These are phyloP conservation scores for Trypoxylon attenuatum DNA, from an alignment of 2,888 invertebrate genomes.

Conservation along the genomic window DNA sequence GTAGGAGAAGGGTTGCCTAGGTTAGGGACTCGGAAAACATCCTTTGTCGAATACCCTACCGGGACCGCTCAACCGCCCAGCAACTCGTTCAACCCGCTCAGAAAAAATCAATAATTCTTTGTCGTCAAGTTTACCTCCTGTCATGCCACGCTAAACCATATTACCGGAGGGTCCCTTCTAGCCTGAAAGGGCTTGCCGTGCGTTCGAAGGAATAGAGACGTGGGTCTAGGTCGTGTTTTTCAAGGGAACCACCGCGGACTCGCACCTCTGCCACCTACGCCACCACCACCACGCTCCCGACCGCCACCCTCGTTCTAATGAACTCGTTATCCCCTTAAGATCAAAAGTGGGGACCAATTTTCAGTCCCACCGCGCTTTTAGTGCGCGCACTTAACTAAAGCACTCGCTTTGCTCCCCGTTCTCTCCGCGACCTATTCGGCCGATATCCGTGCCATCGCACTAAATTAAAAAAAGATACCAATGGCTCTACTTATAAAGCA, in stretches of 20 bases:
- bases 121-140: constrained; percentile 71
- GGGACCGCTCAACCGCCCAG: constrained; percentile 71
- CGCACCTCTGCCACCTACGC: neutral
- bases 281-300: neutral
- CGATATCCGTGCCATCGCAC: too few relatives aligned
- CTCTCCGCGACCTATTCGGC: too few relatives aligned
- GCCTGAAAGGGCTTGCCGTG: constrained; percentile 43
- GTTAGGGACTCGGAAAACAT: constrained; percentile 74
- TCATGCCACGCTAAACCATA: constrained; percentile 68
- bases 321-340: neutral
- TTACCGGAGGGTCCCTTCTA: constrained; percentile 53
- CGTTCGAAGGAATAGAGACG: constrained; percentile 43
- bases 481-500: too few relatives aligned
- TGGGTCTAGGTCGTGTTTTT: constrained; percentile 33
- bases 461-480: too few relatives aligned
- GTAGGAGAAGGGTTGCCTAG: constrained; percentile 73
- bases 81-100: constrained; percentile 70
- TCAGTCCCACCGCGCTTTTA: neutral
- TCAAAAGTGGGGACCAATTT: neutral
- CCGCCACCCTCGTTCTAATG: neutral
- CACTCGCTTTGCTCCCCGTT: too few relatives aligned
- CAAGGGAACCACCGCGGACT: neutral
- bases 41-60: constrained; percentile 74
- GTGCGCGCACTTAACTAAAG: neutral
- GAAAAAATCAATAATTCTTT: constrained; percentile 74